A percentile compares a stretch with the other conserved stretches of the same genome.
Conservation (phyloP, 2,888 invertebrate genomes). For the Invenusta paracnida region DNA sequence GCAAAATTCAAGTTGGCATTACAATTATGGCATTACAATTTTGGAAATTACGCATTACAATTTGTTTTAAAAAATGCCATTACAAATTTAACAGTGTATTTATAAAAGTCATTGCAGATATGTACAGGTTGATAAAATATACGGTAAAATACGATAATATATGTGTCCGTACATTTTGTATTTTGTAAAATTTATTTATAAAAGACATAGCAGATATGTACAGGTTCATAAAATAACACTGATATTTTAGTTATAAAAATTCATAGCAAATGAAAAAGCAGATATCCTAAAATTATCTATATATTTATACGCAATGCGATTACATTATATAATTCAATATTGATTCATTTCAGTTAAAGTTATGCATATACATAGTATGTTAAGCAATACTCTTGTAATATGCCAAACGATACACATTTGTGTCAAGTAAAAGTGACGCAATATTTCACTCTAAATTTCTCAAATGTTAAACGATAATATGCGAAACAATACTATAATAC, state of each 20-base stretch:
- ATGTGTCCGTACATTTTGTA: too few relatives aligned
- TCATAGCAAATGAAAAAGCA: background rate
- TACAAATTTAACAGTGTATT: conserved; percentile 9
- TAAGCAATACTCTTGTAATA: background rate
- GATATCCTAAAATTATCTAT: too few relatives aligned
- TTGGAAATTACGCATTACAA: conserved; percentile 22
- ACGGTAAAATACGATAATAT: too few relatives aligned
- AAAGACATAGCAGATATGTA: background rate
- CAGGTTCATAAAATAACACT: background rate
- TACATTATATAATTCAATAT: too few relatives aligned
- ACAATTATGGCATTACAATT: conserved; percentile 26
- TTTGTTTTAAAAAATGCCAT: conserved; percentile 9
- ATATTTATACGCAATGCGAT: background rate
- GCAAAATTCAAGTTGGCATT: conserved; percentile 9
- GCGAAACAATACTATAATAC: background rate
- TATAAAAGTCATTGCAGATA: background rate
- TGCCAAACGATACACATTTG: background rate
- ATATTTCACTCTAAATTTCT: background rate
- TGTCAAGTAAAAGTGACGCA: background rate
- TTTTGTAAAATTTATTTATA: background rate
- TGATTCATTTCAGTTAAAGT: background rate
- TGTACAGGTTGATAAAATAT: background rate
- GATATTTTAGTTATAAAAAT: too few relatives aligned
- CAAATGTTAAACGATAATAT: background rate
- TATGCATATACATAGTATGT: background rate